Conservation (phyloP, 2,113 vertebrate genomes). For the Baryphthengus martii region DNA sequence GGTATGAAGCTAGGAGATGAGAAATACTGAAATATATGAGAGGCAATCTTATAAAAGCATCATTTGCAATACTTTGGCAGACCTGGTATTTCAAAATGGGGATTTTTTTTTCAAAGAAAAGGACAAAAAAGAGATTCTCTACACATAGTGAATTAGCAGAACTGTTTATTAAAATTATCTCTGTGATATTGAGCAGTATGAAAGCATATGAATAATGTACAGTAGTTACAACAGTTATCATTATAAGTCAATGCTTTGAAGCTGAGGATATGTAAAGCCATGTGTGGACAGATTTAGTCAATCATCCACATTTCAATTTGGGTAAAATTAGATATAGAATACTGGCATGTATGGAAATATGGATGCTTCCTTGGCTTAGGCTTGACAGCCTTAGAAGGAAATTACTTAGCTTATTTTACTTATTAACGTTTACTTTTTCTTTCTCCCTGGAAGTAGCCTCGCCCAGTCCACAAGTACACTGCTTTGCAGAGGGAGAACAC, state of each 20-base stretch:
- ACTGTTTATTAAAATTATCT: not conserved
- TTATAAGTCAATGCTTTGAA: not conserved
- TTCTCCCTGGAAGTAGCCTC: not conserved
- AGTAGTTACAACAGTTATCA: not conserved
- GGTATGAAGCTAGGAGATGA: not conserved
- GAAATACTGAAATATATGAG: not conserved
- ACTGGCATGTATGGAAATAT: not conserved
- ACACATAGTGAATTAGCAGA: not conserved
- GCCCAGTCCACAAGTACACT: not conserved
- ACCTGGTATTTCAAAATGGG: not conserved
- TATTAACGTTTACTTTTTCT: not conserved
- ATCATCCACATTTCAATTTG: not conserved
- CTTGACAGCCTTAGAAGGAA: not conserved
- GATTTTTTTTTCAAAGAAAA: not conserved
- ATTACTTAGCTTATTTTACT: not conserved
- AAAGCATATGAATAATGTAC: not conserved
- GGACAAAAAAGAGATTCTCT: not conserved
- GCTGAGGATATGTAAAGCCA: not conserved
- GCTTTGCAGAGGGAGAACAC: not conserved
- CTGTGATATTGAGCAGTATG: not conserved
- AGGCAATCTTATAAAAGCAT: not conserved
- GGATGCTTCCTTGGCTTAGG: not conserved
- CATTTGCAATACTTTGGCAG: not conserved
- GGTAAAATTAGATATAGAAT: not conserved
- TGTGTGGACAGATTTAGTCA: not conserved